Conservation (phyloP, 1,140 invertebrate genomes). For the Danaus plexippus region DNA sequence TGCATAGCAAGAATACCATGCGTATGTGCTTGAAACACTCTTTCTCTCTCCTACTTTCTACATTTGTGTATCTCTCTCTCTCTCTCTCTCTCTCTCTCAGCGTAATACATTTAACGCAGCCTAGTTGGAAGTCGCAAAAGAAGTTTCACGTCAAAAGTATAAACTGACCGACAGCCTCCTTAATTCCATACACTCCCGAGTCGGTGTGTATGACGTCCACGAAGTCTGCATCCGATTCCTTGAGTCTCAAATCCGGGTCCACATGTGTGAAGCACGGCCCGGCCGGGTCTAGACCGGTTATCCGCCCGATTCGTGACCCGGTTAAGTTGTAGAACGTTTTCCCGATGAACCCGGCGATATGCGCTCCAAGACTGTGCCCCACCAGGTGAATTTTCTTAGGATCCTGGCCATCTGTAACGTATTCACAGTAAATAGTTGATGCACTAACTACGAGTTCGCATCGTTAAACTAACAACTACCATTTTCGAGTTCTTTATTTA, state of each 20-base stretch:
- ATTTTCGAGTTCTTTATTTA: too few relatives aligned
- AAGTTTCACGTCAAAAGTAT: conserved; percentile 1
- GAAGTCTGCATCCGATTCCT: conserved; percentile 76
- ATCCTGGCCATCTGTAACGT: conserved; percentile 37
- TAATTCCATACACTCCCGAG: conserved; percentile 70
- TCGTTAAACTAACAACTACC: too few relatives aligned
- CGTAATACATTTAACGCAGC: too few relatives aligned
- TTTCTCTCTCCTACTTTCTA: too few relatives aligned
- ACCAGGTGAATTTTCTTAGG: conserved; percentile 78
- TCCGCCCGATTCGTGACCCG: conserved; percentile 71
- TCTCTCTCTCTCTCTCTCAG: too few relatives aligned
- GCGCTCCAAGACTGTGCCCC: conserved; percentile 88
- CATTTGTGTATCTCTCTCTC: too few relatives aligned
- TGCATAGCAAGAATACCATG: too few relatives aligned
- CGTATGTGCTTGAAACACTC: too few relatives aligned
- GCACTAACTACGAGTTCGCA: too few relatives aligned
- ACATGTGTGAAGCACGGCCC: conserved; percentile 76
- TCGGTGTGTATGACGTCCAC: conserved; percentile 84
- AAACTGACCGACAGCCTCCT: conserved; percentile 42
- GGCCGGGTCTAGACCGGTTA: conserved; percentile 81
- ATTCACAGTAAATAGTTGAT: too few relatives aligned
- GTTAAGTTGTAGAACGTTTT: conserved; percentile 51
- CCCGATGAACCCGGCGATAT: conserved; percentile 84
- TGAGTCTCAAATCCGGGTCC: conserved; percentile 71
- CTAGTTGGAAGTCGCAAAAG: not conserved